These are phyloP conservation scores for Aix galericulata DNA, from an alignment of 2,113 vertebrate genomes.

Conservation along the genomic window DNA sequence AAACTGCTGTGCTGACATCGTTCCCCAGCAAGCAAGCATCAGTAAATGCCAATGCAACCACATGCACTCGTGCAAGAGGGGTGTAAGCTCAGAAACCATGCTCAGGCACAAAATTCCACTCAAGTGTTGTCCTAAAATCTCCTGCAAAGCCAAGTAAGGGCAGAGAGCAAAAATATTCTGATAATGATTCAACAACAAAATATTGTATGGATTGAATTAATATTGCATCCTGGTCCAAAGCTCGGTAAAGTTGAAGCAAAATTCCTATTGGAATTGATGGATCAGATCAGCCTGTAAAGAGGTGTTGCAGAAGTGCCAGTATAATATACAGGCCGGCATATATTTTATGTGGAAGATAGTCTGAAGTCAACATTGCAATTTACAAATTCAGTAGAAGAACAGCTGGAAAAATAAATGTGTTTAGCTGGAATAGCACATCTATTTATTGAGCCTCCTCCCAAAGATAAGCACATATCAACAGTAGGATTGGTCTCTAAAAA, in stretches of 20 bases:
- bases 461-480: slow-evolving; percentile 67
- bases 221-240: background rate
- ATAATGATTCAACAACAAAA: background rate
- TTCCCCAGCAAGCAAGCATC: background rate
- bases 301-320: slow-evolving; percentile 38
- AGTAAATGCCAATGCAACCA: background rate
- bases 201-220: background rate
- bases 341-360: slow-evolving; percentile 69
- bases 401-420: slow-evolving; percentile 77
- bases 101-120: background rate
- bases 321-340: slow-evolving; percentile 63
- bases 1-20: background rate
- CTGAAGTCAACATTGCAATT: slow-evolving; percentile 73
- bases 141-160: background rate
- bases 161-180: background rate
- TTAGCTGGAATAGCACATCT: slow-evolving; percentile 72
- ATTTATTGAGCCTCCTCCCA: slow-evolving; percentile 71
- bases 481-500: slow-evolving; percentile 72
- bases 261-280: background rate
- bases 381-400: slow-evolving; percentile 68
- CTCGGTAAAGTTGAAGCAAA: background rate
- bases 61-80: background rate
- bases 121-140: background rate
- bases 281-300: slow-evolving; percentile 49
- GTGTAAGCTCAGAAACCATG: background rate